Conservation (phyloP, 2,113 vertebrate genomes). For the Rafetus swinhoei region DNA sequence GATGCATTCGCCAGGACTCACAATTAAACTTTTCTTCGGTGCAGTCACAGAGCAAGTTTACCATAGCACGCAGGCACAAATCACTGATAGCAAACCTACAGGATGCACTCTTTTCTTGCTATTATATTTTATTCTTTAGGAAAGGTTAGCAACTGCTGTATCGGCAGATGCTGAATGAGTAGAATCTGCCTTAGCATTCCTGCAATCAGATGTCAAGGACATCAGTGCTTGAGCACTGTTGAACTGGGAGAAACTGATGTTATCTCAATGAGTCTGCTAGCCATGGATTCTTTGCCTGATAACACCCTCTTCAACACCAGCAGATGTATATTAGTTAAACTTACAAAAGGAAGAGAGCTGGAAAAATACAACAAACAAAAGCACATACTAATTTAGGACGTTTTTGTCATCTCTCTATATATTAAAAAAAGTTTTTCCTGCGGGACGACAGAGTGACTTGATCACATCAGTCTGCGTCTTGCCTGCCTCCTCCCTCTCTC, state of each 20-base stretch:
- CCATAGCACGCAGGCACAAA: background rate
- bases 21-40: background rate
- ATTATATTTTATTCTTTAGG: background rate
- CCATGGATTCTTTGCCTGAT: conserved; percentile 54
- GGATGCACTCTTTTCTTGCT: background rate
- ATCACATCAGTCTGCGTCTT: too few relatives aligned
- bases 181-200: conserved; percentile 32
- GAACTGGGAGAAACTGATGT: conserved; percentile 39
- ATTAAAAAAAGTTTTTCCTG: too few relatives aligned
- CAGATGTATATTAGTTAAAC: conserved; percentile 70
- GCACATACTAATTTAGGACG: background rate
- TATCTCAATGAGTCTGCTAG: conserved; percentile 14
- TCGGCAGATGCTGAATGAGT: background rate
- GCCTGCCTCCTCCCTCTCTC: too few relatives aligned
- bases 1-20: background rate
- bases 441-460: too few relatives aligned
- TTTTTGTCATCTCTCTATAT: background rate
- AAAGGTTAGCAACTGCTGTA: background rate
- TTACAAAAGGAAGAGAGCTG: conserved; percentile 47
- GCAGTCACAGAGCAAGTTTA: background rate
- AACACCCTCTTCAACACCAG: conserved; percentile 60
- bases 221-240: conserved; percentile 47
- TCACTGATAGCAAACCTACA: background rate
- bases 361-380: conserved; percentile 64
- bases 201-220: conserved; percentile 44